phyloP scores from a whole-genome alignment of 2,888 invertebrate species.

The Cecidostiba fungosa region DNA sequence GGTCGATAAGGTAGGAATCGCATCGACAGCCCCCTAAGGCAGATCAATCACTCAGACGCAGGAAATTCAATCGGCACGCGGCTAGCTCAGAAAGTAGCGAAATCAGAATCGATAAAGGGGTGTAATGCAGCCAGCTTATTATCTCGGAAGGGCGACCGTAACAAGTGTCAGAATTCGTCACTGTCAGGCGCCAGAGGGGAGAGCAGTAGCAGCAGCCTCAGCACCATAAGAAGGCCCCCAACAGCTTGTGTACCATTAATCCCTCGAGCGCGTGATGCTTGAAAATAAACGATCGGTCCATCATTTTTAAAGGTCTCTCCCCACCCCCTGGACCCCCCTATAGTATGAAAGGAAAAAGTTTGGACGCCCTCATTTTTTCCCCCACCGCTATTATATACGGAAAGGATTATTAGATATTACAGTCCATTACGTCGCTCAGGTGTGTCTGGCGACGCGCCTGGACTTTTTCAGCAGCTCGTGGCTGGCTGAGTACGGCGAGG shows the following conservation, averaged over 20 bases:
- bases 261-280: background rate
- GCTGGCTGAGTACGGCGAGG: background rate
- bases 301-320: constrained; percentile 34
- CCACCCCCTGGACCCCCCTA: background rate
- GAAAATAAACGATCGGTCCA: constrained; percentile 42
- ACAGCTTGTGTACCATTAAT: constrained; percentile 43
- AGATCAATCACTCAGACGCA: background rate
- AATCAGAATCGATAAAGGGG: background rate
- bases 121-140: constrained; percentile 1
- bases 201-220: background rate
- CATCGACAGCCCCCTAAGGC: background rate
- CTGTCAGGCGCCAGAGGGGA: constrained; percentile 16
- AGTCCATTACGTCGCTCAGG: constrained; percentile 16
- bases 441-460: constrained; percentile 15
- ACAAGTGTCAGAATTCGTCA: constrained; percentile 48
- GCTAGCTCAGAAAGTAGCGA: background rate
- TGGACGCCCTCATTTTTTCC: constrained; percentile 9
- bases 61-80: background rate
- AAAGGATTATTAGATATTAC: constrained; percentile 43
- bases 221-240: constrained; percentile 14
- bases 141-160: constrained; percentile 9
- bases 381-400: background rate
- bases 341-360: background rate
- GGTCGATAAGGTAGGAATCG: background rate
- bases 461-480: background rate